phyloP scores from a whole-genome alignment of 2,888 invertebrate genomes.

The Ctenicera cuprea region DNA sequence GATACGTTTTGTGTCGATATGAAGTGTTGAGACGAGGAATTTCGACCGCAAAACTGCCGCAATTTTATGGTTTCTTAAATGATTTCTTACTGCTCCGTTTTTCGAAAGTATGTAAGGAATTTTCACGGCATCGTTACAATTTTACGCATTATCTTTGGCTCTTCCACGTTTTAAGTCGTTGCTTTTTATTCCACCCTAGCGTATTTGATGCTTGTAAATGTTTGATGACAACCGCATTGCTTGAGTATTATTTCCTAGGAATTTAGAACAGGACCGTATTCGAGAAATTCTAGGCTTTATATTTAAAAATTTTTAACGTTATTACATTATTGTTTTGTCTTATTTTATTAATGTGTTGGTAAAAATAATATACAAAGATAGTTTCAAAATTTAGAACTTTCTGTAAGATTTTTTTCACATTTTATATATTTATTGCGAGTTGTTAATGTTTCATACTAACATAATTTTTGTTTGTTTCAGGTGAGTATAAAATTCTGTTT shows the following conservation, averaged over 20 bases:
- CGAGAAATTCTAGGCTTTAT: no score
- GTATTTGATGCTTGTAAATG: slow-evolving; percentile 12
- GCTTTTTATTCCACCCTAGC: slow-evolving; percentile 12
- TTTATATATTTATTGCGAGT: no score
- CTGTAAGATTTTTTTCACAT: no score
- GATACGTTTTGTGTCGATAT: slow-evolving; percentile 1
- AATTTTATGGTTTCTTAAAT: no score
- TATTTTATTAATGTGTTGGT: no score
- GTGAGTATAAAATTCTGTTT: no score
- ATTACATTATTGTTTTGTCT: no score
- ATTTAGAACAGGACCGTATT: background rate
- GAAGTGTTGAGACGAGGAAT: slow-evolving; percentile 10
- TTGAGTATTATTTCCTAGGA: background rate
- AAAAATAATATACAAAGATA: no score
- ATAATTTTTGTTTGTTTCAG: no score
- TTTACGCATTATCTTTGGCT: slow-evolving; percentile 14
- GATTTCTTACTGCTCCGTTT: background rate
- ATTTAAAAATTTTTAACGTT: no score
- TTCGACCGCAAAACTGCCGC: background rate
- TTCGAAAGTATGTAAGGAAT: slow-evolving; percentile 2
- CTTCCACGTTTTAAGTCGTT: slow-evolving; percentile 12
- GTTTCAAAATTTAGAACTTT: no score
- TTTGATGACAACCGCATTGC: slow-evolving; percentile 23
- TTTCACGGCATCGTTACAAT: slow-evolving; percentile 3
- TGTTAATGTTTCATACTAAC: no score